These are phyloP conservation scores for Cephalopachus bancanus DNA, from an alignment of 2,797 vertebrate species.

Conservation along the genomic window DNA sequence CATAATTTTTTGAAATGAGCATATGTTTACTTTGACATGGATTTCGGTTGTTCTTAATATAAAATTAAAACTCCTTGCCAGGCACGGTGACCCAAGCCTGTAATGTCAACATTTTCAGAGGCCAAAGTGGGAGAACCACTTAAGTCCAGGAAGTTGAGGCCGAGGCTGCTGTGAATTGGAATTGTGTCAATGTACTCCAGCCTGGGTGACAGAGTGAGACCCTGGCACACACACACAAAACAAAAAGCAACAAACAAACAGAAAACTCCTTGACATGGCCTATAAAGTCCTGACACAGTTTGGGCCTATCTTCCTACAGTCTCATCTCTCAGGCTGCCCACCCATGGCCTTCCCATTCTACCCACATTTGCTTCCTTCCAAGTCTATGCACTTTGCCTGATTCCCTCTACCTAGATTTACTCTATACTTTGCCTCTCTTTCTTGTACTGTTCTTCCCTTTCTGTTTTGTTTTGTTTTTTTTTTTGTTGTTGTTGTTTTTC, in stretches of 20 bases:
- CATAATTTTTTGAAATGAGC: neutral
- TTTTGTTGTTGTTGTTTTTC: too few relatives aligned
- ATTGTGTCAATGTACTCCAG: too few relatives aligned
- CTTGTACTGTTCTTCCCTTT: neutral
- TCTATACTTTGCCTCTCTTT: neutral
- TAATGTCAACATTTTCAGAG: too few relatives aligned
- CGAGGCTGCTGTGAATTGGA: too few relatives aligned
- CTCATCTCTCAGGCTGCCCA: neutral
- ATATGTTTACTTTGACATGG: neutral
- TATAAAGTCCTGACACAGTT: neutral
- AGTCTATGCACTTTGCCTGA: neutral
- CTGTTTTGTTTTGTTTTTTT: too few relatives aligned
- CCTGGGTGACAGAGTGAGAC: too few relatives aligned
- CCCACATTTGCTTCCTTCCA: neutral
- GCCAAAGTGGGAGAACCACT: too few relatives aligned
- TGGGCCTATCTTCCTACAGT: too few relatives aligned
- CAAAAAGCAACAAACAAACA: too few relatives aligned
- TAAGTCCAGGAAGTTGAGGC: too few relatives aligned
- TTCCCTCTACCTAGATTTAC: neutral
- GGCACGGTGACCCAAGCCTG: too few relatives aligned
- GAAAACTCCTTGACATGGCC: neutral
- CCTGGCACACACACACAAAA: too few relatives aligned
- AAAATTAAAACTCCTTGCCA: neutral
- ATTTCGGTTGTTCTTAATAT: neutral
- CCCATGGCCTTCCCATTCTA: neutral